Base-by-base conservation (phyloP, 2,888 invertebrate genomes). In the Cephonodes hylas region DNA sequence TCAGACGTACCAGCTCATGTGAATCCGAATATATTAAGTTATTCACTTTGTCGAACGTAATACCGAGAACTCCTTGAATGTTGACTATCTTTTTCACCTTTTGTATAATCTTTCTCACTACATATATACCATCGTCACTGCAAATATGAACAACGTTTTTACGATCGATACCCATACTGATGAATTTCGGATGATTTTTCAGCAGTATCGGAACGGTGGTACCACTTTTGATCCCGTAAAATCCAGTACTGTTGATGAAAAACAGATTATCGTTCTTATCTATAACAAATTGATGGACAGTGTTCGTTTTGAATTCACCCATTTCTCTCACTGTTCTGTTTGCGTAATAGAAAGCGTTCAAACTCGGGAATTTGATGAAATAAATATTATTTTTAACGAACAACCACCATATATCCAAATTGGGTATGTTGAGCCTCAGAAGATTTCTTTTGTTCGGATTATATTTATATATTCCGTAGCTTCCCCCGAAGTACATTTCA, bases 331-430 rank as follows among this genome's bases (percentile, higher is more conserved):
- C 66, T 0, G 73, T 74, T 31, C 70, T 83, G 18, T 89, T 81
- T 0, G 69, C 65, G 58, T 88, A 91, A 31, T 73, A 80, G 63
- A 81, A 89, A 0, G 83, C 83, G 23, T 73, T 80, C 0, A 91
- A 71, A 58, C 80, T 86, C 0, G 91, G 91, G 59, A 91, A 91
- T 58, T 83, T 84, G 2, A 90, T 80, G 42, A 89, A 90, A 63
- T 84, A 87, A 10, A 90, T 75, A 3, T 73, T 59, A 0, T 80
- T 76, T 42, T 83, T 86, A 1, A 87, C 70, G 25, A 77, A 78
- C 2, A 91, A 34, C 90, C 90, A 90, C 90, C 91, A 91, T 8
- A 91, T 76, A 57, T 91, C 91, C 20, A 91, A 69, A 65, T 88
- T 80, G 0, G 68, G 73, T 1, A 84, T 66, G 2, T 81, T 80